phyloP scores from a whole-genome alignment of 2,888 invertebrate species.

The Metallyticus violacea region DNA sequence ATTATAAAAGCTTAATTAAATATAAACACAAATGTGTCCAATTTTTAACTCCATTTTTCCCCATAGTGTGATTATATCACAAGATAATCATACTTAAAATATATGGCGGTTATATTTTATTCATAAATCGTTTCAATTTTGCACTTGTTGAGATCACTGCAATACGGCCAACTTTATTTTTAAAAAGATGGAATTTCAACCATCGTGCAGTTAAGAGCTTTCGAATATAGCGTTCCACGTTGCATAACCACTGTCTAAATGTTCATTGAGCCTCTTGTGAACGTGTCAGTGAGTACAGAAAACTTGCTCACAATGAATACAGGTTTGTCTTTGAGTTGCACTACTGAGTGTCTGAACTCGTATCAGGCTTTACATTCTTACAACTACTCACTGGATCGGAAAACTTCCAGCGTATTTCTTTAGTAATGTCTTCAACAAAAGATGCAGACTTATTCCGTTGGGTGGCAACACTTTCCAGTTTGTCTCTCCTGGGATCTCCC shows the following conservation, averaged over 20 bases:
- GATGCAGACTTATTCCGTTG: neutral
- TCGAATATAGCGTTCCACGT: no score
- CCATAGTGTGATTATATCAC: no score
- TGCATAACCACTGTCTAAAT: no score
- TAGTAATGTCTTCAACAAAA: constrained; percentile 10
- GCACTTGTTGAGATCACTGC: neutral
- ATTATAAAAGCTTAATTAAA: no score
- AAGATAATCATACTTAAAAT: neutral
- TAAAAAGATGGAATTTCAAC: no score
- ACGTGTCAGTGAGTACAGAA: no score
- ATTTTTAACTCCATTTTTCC: no score
- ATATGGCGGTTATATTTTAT: neutral
- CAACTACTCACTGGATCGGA: constrained; percentile 13
- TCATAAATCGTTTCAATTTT: neutral
- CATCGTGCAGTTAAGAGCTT: no score
- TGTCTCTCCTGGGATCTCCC: constrained; percentile 5
- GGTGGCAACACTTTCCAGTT: neutral
- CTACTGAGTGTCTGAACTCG: neutral
- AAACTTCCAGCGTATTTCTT: constrained; percentile 26
- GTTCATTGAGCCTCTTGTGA: no score
- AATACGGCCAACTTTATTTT: no score
- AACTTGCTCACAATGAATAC: neutral
- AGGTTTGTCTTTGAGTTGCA: neutral
- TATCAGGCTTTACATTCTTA: neutral
- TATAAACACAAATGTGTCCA: no score